A percentile compares a stretch with the other conserved stretches of the same genome.
These are phyloP conservation scores for Odontocolon sp. DNA, from an alignment of 2,888 invertebrate genomes.

Conservation along the genomic window DNA sequence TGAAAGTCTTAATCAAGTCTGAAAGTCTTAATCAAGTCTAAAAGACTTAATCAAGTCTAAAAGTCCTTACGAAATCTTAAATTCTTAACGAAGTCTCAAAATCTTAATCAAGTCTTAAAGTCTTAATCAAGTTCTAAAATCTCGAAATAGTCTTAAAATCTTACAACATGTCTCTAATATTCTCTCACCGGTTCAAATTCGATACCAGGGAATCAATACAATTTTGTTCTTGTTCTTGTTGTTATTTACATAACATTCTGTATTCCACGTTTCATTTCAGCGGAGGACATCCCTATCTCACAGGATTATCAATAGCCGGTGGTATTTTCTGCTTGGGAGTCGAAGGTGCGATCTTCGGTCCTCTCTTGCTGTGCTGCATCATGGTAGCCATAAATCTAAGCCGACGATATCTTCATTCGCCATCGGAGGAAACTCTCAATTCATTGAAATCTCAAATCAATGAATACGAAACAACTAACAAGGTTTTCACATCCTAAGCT, in stretches of 20 bases:
- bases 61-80: no score
- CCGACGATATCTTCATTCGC: conserved; percentile 80
- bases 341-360: conserved; percentile 98
- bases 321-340: conserved; percentile 98
- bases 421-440: conserved; percentile 83
- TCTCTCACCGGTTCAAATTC: background rate
- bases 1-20: no score
- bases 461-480: conserved; percentile 58
- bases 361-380: conserved; percentile 95
- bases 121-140: no score
- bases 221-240: no score
- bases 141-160: no score
- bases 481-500: conserved; percentile 48
- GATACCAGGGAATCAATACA: background rate
- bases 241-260: no score
- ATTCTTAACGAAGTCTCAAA: no score
- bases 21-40: no score
- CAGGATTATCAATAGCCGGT: conserved; percentile 97
- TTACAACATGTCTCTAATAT: background rate
- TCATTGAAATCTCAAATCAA: conserved; percentile 70
- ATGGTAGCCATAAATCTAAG: conserved; percentile 94
- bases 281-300: conserved; percentile 97
- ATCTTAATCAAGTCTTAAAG: no score
- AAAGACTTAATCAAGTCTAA: no score
- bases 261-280: conserved; percentile 82